Percentiles rank a stretch among this genome's conserved stretches.
Conservation (phyloP, 2,113 vertebrate genomes). For the Seriola aureovittata region DNA sequence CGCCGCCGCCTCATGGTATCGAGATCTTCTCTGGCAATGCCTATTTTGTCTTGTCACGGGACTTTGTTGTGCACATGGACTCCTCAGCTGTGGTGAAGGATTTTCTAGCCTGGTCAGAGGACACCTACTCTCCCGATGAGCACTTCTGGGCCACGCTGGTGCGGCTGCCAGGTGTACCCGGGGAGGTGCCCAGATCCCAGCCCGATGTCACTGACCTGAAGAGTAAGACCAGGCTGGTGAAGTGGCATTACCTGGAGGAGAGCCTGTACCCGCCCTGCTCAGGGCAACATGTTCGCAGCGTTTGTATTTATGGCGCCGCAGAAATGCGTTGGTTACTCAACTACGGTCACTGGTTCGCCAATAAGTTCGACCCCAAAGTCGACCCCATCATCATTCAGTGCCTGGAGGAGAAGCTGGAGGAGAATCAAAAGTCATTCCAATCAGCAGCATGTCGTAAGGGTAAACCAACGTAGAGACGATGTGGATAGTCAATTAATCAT, state of each 20-base stretch:
- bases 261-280: conserved; percentile 90
- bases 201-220: conserved; percentile 91
- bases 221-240: conserved; percentile 94
- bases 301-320: conserved; percentile 91
- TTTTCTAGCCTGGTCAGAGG: conserved; percentile 92
- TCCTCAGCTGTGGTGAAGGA: conserved; percentile 85
- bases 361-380: conserved; percentile 94
- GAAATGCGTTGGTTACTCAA: conserved; percentile 84
- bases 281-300: conserved; percentile 89
- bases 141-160: conserved; percentile 95
- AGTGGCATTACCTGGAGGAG: conserved; percentile 92
- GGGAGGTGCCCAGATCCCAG: conserved; percentile 84
- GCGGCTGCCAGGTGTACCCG: conserved; percentile 90
- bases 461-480: neutral
- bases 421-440: conserved; percentile 67
- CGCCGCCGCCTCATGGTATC: conserved; percentile 87
- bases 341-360: conserved; percentile 94
- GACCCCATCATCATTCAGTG: conserved; percentile 93
- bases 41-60: conserved; percentile 91
- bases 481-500: too few relatives aligned
- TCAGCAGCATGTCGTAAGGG: neutral
- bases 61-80: conserved; percentile 85
- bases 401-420: conserved; percentile 90
- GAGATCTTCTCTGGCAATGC: conserved; percentile 93
- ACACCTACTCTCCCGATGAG: conserved; percentile 95